Percentiles rank a stretch among this genome's conserved stretches.
Evolutionary conservation across 2,113 vertebrate species (phyloP).

Genomic region (Silurus glanis): DNA sequence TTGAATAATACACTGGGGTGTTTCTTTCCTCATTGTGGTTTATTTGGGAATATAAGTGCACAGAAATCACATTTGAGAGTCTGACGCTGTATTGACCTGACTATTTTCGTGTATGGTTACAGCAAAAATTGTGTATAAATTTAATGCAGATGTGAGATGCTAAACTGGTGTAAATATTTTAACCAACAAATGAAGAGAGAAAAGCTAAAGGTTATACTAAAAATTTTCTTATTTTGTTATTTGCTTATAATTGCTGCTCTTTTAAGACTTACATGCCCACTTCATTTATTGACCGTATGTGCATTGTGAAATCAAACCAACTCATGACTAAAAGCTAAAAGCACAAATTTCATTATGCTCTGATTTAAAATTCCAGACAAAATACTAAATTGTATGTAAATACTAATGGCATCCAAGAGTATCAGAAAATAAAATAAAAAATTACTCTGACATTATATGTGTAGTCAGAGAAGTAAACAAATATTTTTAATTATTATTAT

Average conservation of each 20-base stretch:
- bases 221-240: too few species aligned
- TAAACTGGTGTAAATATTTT: not conserved
- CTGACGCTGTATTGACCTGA: not conserved
- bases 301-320: not conserved
- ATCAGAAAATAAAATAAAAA: not conserved
- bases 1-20: not conserved
- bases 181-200: not conserved
- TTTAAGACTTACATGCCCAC: not conserved
- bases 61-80: not conserved
- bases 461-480: not conserved
- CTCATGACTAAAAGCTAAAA: not conserved
- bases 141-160: not conserved
- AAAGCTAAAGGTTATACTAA: not conserved
- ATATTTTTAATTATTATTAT: not conserved
- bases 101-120: not conserved
- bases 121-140: too few species aligned
- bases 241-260: too few species aligned
- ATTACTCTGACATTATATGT: not conserved
- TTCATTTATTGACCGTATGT: not conserved
- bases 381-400: not conserved
- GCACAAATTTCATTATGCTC: not conserved
- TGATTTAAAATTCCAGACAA: not conserved
- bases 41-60: not conserved
- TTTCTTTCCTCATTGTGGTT: not conserved
- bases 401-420: not conserved